Percentiles rank a stretch among this genome's conserved stretches.
phyloP scores from a whole-genome alignment of 2,113 vertebrate genomes.

The Nycticorax nycticorax region DNA sequence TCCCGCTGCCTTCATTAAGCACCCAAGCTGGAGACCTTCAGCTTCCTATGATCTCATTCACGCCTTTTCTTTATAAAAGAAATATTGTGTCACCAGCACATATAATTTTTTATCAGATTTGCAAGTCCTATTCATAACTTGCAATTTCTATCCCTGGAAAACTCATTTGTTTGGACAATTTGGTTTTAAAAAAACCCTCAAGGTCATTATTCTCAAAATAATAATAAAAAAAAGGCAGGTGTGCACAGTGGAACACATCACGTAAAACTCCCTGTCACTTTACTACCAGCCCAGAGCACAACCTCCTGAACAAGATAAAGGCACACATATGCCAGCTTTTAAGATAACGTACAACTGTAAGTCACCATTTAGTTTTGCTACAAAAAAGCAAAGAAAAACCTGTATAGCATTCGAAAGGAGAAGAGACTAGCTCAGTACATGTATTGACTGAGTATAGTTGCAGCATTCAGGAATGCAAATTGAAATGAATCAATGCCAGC shows the following conservation, averaged over 20 bases:
- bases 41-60: not conserved
- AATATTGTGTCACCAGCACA: not conserved
- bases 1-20: not conserved
- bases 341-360: not conserved
- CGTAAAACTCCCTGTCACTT: not conserved
- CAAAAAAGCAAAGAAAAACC: not conserved
- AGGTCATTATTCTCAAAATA: not conserved
- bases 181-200: not conserved
- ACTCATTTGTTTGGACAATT: not conserved
- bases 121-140: not conserved
- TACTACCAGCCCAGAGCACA: not conserved
- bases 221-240: not conserved
- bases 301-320: not conserved
- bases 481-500: constrained; percentile 68
- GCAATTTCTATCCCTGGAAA: not conserved
- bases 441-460: constrained; percentile 52
- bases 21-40: not conserved
- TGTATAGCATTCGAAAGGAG: not conserved
- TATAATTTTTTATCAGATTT: not conserved
- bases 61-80: not conserved
- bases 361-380: not conserved
- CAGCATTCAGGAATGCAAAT: constrained; percentile 56
- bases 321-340: not conserved
- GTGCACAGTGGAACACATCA: not conserved
- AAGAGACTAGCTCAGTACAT: not conserved